Conservation (phyloP, 2,113 vertebrate species). For the Semnornis frantzii region DNA sequence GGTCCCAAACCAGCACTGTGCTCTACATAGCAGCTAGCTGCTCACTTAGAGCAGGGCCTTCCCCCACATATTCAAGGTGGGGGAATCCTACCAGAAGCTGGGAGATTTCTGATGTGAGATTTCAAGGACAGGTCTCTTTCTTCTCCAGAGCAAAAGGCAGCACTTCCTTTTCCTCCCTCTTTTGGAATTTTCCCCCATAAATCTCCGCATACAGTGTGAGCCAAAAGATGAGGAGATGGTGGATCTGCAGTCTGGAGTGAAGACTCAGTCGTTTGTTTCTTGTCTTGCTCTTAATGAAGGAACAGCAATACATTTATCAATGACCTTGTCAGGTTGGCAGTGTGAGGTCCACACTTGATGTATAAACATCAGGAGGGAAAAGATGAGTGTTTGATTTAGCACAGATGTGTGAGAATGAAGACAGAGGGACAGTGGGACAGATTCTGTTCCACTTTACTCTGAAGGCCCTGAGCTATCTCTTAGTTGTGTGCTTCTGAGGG, state of each 20-base stretch:
- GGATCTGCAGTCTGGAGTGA: not conserved
- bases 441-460: not conserved
- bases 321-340: not conserved
- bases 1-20: not conserved
- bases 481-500: not conserved
- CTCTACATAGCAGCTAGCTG: not conserved
- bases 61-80: not conserved
- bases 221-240: constrained; percentile 20
- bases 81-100: not conserved
- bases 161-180: constrained; percentile 9
- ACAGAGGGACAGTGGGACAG: too few relatives aligned
- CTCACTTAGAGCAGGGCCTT: not conserved
- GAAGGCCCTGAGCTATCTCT: not conserved
- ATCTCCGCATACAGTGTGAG: not conserved
- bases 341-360: constrained; percentile 4
- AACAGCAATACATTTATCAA: not conserved
- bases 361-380: constrained; percentile 8
- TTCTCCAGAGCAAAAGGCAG: constrained; percentile 19
- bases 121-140: constrained; percentile 3
- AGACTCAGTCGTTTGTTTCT: not conserved
- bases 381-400: constrained; percentile 10
- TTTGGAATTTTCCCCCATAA: constrained; percentile 56
- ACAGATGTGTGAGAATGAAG: constrained; percentile 1
- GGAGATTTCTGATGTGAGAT: not conserved
- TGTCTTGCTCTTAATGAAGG: not conserved